Percentiles rank a stretch among this genome's conserved stretches.
These are phyloP conservation scores for Ochropacha duplaris DNA, from an alignment of 2,888 invertebrate genomes.

Conservation along the genomic window DNA sequence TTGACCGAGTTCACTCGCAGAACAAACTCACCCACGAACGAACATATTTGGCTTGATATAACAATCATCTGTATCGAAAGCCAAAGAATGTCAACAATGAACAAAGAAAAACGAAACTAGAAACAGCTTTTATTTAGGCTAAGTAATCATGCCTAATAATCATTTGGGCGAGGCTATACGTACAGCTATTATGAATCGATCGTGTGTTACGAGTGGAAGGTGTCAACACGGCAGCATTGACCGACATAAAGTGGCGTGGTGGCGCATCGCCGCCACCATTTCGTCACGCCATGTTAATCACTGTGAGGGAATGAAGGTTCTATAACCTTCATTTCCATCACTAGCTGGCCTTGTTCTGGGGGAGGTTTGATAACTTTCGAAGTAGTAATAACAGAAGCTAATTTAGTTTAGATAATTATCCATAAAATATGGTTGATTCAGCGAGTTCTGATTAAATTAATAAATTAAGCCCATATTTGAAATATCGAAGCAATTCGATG, in stretches of 20 bases:
- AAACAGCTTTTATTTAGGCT: slow-evolving; percentile 9
- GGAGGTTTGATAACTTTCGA: neutral
- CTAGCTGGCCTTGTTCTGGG: neutral
- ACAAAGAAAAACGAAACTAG: neutral
- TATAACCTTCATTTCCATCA: neutral
- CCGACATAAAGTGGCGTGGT: slow-evolving; percentile 51
- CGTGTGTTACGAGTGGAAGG: slow-evolving; percentile 31
- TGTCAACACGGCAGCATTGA: slow-evolving; percentile 74
- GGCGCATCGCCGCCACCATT: slow-evolving; percentile 33
- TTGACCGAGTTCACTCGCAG: slow-evolving; percentile 30
- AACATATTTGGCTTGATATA: neutral
- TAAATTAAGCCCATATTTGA: neutral
- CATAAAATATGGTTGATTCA: too few species aligned
- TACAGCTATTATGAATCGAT: slow-evolving; percentile 15
- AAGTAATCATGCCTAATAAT: slow-evolving; percentile 26
- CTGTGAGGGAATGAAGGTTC: neutral
- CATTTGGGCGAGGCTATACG: slow-evolving; percentile 22
- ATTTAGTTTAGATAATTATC: neutral
- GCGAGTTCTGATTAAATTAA: too few species aligned
- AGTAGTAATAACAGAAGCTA: neutral
- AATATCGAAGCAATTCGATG: neutral
- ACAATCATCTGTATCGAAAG: neutral
- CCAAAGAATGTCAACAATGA: neutral
- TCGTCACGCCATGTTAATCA: slow-evolving; percentile 28
- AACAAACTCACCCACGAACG: neutral